A percentile compares a stretch with the other conserved stretches of the same genome.
phyloP scores from a whole-genome alignment of 2,797 vertebrate genomes.

The Ficedula albicollis region DNA sequence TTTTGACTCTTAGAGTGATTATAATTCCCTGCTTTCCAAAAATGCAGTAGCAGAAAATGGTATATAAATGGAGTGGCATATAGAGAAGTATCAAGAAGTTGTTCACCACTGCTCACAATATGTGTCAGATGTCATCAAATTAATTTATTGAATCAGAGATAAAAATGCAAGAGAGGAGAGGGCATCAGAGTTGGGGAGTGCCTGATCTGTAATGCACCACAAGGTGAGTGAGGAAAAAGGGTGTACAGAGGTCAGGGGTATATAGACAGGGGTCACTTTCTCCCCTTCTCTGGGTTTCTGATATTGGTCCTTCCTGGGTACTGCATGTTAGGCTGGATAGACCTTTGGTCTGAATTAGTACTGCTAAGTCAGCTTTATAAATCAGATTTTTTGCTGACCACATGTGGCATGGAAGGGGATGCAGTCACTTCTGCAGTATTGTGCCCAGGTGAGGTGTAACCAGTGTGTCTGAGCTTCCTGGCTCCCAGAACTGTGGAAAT shows the following conservation, averaged over 20 bases:
- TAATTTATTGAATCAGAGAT: background rate
- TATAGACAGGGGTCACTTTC: background rate
- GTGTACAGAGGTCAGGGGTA: too few relatives aligned
- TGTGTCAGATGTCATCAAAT: background rate
- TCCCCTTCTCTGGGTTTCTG: background rate
- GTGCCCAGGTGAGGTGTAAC: background rate
- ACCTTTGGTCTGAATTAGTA: background rate
- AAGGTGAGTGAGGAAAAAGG: background rate
- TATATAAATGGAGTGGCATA: background rate
- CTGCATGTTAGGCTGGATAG: background rate
- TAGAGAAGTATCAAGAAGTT: background rate
- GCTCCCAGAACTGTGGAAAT: background rate
- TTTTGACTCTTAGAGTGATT: background rate
- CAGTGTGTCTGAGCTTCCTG: background rate
- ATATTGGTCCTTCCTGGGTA: background rate
- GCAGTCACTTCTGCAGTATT: background rate
- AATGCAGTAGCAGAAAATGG: too few relatives aligned
- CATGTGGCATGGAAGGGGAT: background rate
- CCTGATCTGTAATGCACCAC: background rate
- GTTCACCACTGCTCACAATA: background rate
- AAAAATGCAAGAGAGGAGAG: background rate
- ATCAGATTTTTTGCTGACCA: fast-evolving
- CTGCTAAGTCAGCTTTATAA: background rate
- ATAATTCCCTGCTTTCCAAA: background rate
- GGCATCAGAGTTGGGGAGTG: background rate